phyloP scores from a whole-genome alignment of 2,113 vertebrate species.

The Caranx ignobilis region DNA sequence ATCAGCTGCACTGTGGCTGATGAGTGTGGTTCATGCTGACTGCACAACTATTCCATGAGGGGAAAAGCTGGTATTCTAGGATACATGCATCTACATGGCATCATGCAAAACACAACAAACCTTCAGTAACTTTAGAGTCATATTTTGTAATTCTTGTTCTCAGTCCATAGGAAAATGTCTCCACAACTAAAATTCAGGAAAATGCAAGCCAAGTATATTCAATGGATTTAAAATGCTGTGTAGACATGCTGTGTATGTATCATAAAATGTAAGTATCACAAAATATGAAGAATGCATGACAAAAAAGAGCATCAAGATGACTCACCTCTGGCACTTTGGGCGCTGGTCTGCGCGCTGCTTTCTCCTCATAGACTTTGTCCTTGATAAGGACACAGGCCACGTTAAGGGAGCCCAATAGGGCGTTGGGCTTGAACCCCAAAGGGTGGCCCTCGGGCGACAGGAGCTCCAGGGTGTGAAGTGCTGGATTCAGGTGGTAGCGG shows the following conservation, averaged over 20 bases:
- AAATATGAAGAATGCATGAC: background rate
- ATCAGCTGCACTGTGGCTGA: too few species aligned
- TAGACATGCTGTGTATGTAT: background rate
- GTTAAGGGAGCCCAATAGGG: slow-evolving; percentile 90
- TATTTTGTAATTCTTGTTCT: background rate
- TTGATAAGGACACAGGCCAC: slow-evolving; percentile 90
- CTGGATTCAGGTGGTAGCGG: slow-evolving; percentile 92
- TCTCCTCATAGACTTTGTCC: slow-evolving; percentile 90
- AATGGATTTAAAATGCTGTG: background rate
- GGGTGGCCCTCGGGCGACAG: slow-evolving; percentile 84
- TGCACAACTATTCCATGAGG: background rate
- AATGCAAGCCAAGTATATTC: background rate
- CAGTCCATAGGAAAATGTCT: background rate
- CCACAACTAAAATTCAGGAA: slow-evolving; percentile 7
- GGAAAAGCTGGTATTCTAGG: background rate
- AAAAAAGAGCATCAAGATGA: slow-evolving; percentile 11
- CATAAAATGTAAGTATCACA: background rate
- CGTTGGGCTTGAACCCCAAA: slow-evolving; percentile 93
- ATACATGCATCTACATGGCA: background rate
- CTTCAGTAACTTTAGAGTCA: background rate
- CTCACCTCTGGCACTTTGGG: slow-evolving; percentile 93
- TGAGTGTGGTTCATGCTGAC: background rate
- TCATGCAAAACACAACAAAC: background rate
- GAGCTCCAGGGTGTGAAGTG: slow-evolving; percentile 91
- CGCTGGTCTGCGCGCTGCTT: slow-evolving; percentile 83